phyloP scores from a whole-genome alignment of 1,140 invertebrate species.

The Drosophila orena region DNA sequence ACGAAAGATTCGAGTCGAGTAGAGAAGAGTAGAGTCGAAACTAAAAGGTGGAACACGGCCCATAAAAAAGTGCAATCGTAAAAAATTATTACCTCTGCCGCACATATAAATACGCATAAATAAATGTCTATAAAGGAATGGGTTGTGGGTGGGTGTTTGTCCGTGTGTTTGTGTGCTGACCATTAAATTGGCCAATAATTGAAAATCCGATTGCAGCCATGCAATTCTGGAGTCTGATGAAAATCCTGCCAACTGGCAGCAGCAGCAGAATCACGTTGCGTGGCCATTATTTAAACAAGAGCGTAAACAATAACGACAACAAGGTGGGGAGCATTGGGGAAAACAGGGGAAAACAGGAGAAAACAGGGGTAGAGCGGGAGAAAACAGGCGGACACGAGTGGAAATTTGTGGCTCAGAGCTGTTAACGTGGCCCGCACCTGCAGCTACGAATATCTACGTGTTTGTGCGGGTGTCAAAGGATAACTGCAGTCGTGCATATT shows the following conservation, averaged over 20 bases:
- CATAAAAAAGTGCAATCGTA: constrained; percentile 79
- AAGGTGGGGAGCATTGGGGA: constrained; percentile 23
- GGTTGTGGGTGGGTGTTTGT: constrained; percentile 5
- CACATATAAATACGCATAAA: constrained; percentile 43
- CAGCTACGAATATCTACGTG: constrained; percentile 16
- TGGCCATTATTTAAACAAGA: constrained; percentile 81
- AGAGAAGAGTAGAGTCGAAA: constrained; percentile 35
- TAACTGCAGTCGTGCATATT: constrained; percentile 79
- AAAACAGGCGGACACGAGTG: constrained; percentile 40
- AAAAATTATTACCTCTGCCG: constrained; percentile 62
- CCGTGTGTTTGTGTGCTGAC: constrained; percentile 21
- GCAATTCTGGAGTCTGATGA: constrained; percentile 37
- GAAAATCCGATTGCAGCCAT: constrained; percentile 78
- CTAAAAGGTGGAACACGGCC: constrained; percentile 52
- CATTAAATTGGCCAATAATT: constrained; percentile 83
- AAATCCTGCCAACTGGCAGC: constrained; percentile 18
- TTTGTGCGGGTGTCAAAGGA: constrained; percentile 70
- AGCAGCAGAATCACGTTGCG: constrained; percentile 64
- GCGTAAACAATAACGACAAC: constrained; percentile 81
- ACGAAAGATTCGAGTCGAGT: constrained; percentile 9
- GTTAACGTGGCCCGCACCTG: constrained; percentile 30
- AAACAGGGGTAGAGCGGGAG: background rate
- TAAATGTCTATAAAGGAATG: constrained; percentile 48
- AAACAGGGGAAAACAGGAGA: background rate
- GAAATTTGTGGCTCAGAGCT: constrained; percentile 62